Conservation (phyloP, 2,888 invertebrate genomes). For the Thera britannica region DNA sequence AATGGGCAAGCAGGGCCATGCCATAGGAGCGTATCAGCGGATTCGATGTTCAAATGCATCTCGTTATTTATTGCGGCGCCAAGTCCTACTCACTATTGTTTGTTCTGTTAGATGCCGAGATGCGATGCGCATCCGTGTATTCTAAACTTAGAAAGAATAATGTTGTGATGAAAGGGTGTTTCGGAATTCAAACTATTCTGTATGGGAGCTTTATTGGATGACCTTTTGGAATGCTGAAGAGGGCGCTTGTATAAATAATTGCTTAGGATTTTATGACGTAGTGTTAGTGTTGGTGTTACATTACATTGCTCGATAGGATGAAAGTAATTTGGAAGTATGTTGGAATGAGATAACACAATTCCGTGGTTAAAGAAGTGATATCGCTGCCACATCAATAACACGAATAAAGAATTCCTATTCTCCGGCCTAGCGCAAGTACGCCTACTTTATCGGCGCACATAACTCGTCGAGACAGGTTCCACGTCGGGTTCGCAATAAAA, state of each 20-base stretch:
- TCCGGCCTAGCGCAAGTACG: constrained; percentile 54
- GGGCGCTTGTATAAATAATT: constrained; percentile 1
- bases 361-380: constrained; percentile 13
- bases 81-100: constrained; percentile 37
- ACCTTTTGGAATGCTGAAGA: constrained; percentile 15
- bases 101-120: constrained; percentile 28
- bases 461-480: constrained; percentile 65
- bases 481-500: constrained; percentile 61
- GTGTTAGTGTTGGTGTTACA: neutral
- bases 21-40: constrained; percentile 38
- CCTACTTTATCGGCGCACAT: constrained; percentile 66
- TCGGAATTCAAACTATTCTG: constrained; percentile 19
- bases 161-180: constrained; percentile 28
- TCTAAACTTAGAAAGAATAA: constrained; percentile 31
- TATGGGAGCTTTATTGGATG: constrained; percentile 10
- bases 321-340: neutral
- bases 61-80: constrained; percentile 63
- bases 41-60: constrained; percentile 57
- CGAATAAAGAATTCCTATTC: constrained; percentile 51
- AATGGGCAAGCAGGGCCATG: constrained; percentile 28
- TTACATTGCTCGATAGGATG: neutral
- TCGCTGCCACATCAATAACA: constrained; percentile 30
- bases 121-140: constrained; percentile 43
- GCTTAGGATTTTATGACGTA: neutral
- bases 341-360: neutral